Base-by-base conservation (phyloP, 2,797 vertebrate species). In the Cyprinodon diabolis region DNA sequence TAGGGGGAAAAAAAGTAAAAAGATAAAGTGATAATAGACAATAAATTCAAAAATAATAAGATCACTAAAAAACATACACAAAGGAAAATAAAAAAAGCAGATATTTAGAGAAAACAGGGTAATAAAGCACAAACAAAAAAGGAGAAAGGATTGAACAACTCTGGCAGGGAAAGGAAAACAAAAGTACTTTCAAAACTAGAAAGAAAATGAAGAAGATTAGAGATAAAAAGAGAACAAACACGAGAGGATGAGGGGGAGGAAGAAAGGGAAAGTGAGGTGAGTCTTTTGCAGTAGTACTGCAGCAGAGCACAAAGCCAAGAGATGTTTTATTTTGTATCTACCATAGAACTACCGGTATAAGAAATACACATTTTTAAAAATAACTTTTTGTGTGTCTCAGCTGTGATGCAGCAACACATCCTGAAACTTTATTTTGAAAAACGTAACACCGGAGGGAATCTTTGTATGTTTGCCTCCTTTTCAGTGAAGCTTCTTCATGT, bases 281-380 rank as follows among this genome's bases (percentile, higher is more conserved):
- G 78, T 71, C 75, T 80, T 71, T 74, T 62, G 43, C 68, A 40
- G 63, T 13, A 57, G 62, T 54, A 62, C 81, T 81, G 79, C 76
- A 86, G 76, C 30, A 23, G n/a, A 83, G 60, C 81, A 66, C 69
- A 69, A 74, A 74, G 30, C 57, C 62, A 68, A 62, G 11, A 80
- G 69, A 84, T 78, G 74, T 74, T 79, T 81, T 49, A 49, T 58
- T 84, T 17, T 17, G 19, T 58, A 70, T 15, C 60, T 86, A 78
- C 49, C 72, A 67, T 21, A 40, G 56, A 43, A 62, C 66, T 62
- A 56, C 10, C 6, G 21, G 19, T n/a, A 25, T 0, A 21, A 79
- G n/a, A 80, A 78, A 62, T 30, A 40, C 47, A 55, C 48, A 30
- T 62, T 65, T 60, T 79, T 55, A 62, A 74, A 80, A 73, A 74